Evolutionary conservation across 2,797 vertebrate genomes (phyloP).

Genomic region (Vespertilio murinus): DNA sequence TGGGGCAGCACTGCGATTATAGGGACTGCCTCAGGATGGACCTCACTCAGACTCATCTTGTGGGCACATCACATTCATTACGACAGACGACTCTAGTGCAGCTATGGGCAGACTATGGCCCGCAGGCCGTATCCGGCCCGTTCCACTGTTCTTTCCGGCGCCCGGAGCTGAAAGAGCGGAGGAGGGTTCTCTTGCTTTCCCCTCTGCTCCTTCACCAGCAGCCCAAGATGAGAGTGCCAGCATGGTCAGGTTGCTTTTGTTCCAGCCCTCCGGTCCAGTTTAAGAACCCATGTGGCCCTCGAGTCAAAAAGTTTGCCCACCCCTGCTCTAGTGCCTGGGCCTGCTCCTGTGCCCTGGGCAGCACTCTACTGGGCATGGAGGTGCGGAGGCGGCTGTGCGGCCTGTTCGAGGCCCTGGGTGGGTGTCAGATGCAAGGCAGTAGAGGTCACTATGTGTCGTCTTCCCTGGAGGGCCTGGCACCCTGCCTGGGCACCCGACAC

Average conservation of each 20-base stretch:
- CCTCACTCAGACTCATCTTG: not conserved
- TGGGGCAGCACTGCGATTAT: not conserved
- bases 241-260: too few species aligned
- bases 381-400: not conserved
- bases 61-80: accelerated
- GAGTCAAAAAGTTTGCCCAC: too few species aligned
- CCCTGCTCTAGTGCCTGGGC: too few species aligned
- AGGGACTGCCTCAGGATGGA: not conserved
- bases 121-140: too few species aligned
- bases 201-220: too few species aligned
- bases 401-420: not conserved
- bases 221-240: too few species aligned
- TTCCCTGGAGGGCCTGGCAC: not conserved
- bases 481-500: not conserved
- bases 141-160: too few species aligned
- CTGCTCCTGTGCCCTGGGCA: not conserved
- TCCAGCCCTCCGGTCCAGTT: too few species aligned
- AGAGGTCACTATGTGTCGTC: not conserved
- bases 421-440: not conserved
- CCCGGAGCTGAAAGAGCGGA: too few species aligned
- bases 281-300: too few species aligned
- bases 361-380: accelerated
- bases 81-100: not conserved
- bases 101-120: too few species aligned
- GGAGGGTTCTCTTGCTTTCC: too few species aligned